Conservation (phyloP, 2,888 invertebrate species). For the Drepana falcataria region DNA sequence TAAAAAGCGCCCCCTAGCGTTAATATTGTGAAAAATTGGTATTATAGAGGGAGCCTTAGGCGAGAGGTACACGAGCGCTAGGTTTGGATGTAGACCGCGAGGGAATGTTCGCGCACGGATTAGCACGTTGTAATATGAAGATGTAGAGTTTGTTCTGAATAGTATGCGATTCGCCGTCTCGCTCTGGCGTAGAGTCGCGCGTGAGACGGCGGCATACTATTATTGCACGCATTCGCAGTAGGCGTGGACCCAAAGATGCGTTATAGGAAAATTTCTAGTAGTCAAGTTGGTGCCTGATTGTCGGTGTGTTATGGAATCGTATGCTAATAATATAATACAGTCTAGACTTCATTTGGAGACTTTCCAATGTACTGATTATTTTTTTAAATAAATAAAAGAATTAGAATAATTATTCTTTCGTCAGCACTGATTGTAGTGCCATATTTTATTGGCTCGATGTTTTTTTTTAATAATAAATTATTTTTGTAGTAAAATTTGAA, state of each 20-base stretch:
- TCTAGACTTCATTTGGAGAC: slow-evolving; percentile 55
- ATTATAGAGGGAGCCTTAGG: slow-evolving; percentile 37
- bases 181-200: slow-evolving; percentile 4
- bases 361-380: slow-evolving; percentile 76
- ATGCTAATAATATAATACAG: slow-evolving; percentile 35
- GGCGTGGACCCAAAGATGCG: slow-evolving; percentile 50
- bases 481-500: slow-evolving; percentile 71
- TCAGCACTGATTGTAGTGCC: slow-evolving; percentile 74
- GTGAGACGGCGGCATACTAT: slow-evolving; percentile 6
- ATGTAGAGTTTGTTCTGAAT: slow-evolving; percentile 26
- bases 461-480: slow-evolving; percentile 49
- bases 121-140: slow-evolving; percentile 22
- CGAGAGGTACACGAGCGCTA: slow-evolving; percentile 12
- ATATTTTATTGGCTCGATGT: slow-evolving; percentile 73
- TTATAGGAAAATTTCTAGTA: slow-evolving; percentile 64
- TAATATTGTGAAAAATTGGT: slow-evolving; percentile 30
- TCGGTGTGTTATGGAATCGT: slow-evolving; percentile 44
- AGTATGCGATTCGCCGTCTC: slow-evolving; percentile 10
- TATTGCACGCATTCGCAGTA: slow-evolving; percentile 27
- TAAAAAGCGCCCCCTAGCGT: slow-evolving; percentile 36
- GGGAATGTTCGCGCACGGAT: slow-evolving; percentile 8
- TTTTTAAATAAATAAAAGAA: slow-evolving; percentile 57
- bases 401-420: slow-evolving; percentile 64
- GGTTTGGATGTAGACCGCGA: slow-evolving; percentile 7
- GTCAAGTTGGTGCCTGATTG: slow-evolving; percentile 75